phyloP scores from a whole-genome alignment of 2,888 invertebrate genomes.

The Atrina japonica region DNA sequence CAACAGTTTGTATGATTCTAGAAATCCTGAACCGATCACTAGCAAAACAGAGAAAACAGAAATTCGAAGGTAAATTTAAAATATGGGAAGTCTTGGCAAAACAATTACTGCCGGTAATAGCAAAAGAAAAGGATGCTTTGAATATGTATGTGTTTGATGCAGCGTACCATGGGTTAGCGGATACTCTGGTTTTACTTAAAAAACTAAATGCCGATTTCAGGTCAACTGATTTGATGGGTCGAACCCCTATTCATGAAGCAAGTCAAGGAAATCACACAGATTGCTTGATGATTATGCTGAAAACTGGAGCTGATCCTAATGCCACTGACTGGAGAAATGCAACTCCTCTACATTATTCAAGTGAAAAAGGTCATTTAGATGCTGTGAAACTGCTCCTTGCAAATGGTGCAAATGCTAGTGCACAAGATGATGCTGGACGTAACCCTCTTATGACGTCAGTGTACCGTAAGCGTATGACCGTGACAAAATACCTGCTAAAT shows the following conservation, averaged over 20 bases:
- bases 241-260: constrained; percentile 56
- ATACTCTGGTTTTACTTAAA: constrained; percentile 38
- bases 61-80: constrained; percentile 15
- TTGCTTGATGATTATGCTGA: constrained; percentile 39
- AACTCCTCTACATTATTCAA: constrained; percentile 58
- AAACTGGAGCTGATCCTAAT: constrained; percentile 42
- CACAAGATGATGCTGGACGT: constrained; percentile 43
- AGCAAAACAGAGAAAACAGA: constrained; percentile 23
- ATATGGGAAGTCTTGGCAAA: constrained; percentile 27
- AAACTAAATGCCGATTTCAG: constrained; percentile 37
- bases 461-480: constrained; percentile 34
- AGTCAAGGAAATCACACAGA: constrained; percentile 43
- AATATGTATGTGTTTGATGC: constrained; percentile 46
- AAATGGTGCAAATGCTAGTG: constrained; percentile 5
- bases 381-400: constrained; percentile 41
- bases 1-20: constrained; percentile 40
- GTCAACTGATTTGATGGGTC: constrained; percentile 46
- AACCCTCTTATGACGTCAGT: constrained; percentile 50
- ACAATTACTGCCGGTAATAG: constrained; percentile 40
- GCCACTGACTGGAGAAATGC: constrained; percentile 52
- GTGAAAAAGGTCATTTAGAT: constrained; percentile 43
- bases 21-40: constrained; percentile 40
- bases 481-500: constrained; percentile 40
- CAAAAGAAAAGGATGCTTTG: constrained; percentile 27
- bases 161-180: constrained; percentile 38